Evolutionary conservation across 2,888 invertebrate species (phyloP), one percentile per base, ranked within the genome.

Genomic region (Drosophila setosimentum): DNA sequence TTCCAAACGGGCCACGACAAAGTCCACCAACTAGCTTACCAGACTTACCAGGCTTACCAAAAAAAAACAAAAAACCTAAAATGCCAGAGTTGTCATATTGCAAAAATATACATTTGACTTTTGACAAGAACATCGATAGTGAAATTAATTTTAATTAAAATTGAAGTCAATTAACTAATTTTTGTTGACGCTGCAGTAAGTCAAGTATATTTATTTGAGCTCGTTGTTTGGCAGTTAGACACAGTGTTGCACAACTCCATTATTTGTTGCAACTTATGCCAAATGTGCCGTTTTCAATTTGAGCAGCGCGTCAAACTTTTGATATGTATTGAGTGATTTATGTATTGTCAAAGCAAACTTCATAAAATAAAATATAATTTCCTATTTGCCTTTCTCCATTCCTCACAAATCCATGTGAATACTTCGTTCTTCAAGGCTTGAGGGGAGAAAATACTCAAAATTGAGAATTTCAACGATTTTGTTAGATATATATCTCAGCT

Each of bases 1-100:
- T 86, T 86, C 85, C 85, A 84, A 81, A 82, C 76, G 68, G 71
- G 74, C 79, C 77, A 80, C 79, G 74, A 79, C 79, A 77, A 77
- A 75, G 65, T 78, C 75, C 69, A 50, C 21, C 76, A 59, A 70
- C 68, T 59, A 32, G 29, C 65, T 33, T 37, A 61, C 72, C 60
- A 53, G 29, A 24, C 30, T 45, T 45, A 45, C 45, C 45, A 45
- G 45, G 45, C 45, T 45, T 24, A 24, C 24, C 45, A 45, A 24
- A 45, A 40, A 40, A 40, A 27, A 21, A 21, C 21, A 21, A 30
- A 13, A 37, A 8, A 37, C 45, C 32, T n/a, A 33, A 33, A n/a
- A 18, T 33, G 24, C 45, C 65, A 65, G 53, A 53, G 68, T 57
- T 58, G 68, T 59, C 68, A 68, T 18, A 68, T 18, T 42, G 29